Base-by-base conservation (phyloP, 2,888 invertebrate genomes). In the Dascillus cervinus region DNA sequence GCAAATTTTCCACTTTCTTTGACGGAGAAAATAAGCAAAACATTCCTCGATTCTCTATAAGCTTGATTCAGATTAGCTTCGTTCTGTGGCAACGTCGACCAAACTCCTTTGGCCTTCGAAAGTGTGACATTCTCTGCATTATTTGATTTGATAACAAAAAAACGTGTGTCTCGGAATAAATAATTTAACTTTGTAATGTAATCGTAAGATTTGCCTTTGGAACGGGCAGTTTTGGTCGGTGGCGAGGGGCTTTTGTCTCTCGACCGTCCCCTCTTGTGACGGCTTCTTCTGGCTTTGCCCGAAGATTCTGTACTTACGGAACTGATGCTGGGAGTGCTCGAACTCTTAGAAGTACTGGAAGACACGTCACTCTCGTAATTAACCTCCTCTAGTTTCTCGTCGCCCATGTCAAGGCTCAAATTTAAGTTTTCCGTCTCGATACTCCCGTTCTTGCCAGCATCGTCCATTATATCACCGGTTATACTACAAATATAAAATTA, bases 1-100 rank as follows among this genome's bases (percentile, higher is more conserved):
- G 85, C 84, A 69, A 88, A 88, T 63, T 89, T 89, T 22, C 95
- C 96, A 69, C 95, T 96, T 69, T 96, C 96, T 64, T 95, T 95
- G 1, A 97, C 96, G 32, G 96, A 96, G 70, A 94, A 97, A 56
- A 97, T 84, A 29, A 97, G 71, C 41, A 97, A 71, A 4, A 97
- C 95, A 69, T 96, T 97, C 54, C 91, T 77, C 14, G 87, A 84
- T 61, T 94, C 92, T 60, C 82, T 79, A 54, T 82, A 94, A 1
- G 96, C 95, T 67, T 90, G 88, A 67, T 95, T 96, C 29, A 97
- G 72, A 65, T 94, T 91, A 1, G 88, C 82, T 70, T 97, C 96
- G 66, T 97, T 97, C 62, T 92, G 91, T 2, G 95, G 95, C 34
- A 95, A 75, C 2, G 97, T 97, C 2, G 96, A 95, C 97, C 96